Evolutionary conservation across 2,113 vertebrate species (phyloP).

Genomic region (Dolichotis patagonum): DNA sequence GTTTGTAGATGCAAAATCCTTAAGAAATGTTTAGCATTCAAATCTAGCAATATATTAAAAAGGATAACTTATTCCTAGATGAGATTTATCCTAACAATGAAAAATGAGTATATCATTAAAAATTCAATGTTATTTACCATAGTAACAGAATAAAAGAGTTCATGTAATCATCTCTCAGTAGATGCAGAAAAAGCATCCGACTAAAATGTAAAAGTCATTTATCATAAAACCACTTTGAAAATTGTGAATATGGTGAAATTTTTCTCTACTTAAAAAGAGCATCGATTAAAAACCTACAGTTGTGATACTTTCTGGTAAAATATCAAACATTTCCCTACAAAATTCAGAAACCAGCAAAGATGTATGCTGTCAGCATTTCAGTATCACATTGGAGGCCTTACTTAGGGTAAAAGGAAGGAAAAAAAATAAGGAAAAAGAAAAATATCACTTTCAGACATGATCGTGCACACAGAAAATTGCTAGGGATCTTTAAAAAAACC

Average conservation of each 20-base stretch:
- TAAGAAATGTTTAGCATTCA: background rate
- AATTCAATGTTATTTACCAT: background rate
- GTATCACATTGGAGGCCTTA: background rate
- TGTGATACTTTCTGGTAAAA: background rate
- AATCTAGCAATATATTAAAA: background rate
- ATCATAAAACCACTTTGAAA: background rate
- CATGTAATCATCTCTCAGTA: background rate
- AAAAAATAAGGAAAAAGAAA: background rate
- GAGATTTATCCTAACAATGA: background rate
- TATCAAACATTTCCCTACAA: background rate
- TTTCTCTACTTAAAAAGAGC: background rate
- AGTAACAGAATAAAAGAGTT: background rate
- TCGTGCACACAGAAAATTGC: background rate
- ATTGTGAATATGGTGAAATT: background rate
- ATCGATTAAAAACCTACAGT: background rate
- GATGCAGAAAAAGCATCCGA: background rate
- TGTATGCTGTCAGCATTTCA: background rate
- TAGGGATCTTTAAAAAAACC: background rate
- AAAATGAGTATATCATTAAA: background rate
- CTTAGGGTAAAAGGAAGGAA: background rate
- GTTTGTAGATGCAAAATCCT: slow-evolving; percentile 4
- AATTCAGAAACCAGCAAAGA: background rate
- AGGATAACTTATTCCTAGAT: background rate
- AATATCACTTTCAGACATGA: background rate
- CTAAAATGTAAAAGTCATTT: background rate